These are phyloP conservation scores for Chelonus formosanus DNA, from an alignment of 2,888 invertebrate species.

Conservation along the genomic window DNA sequence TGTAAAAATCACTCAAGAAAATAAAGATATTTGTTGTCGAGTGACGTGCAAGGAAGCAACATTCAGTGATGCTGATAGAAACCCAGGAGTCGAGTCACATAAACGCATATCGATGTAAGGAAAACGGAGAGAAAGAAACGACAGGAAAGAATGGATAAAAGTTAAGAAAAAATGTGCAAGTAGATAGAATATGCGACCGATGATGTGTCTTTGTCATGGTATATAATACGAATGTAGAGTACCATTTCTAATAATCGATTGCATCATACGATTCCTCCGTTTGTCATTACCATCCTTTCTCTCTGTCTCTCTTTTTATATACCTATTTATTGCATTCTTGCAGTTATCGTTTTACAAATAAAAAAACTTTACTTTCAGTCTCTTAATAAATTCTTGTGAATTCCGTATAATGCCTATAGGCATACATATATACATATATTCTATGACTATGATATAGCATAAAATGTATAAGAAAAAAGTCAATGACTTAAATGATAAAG, in stretches of 20 bases:
- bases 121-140: too few species aligned
- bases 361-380: not conserved
- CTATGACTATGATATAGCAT: not conserved
- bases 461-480: not conserved
- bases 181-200: slow-evolving; percentile 1
- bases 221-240: slow-evolving; percentile 7
- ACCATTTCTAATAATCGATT: not conserved
- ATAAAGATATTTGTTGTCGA: slow-evolving; percentile 7
- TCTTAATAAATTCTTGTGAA: not conserved
- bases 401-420: too few species aligned
- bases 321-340: not conserved
- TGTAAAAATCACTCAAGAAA: slow-evolving; percentile 9
- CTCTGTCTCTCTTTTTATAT: not conserved
- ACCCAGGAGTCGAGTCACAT: too few species aligned
- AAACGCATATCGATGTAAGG: too few species aligned
- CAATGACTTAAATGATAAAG: not conserved
- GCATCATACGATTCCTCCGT: not conserved
- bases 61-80: too few species aligned
- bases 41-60: too few species aligned
- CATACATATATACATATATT: too few species aligned
- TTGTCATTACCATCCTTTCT: not conserved
- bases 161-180: not conserved
- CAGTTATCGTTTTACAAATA: not conserved
- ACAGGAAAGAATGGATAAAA: not conserved
- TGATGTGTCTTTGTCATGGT: not conserved